Conservation (phyloP, 2,113 vertebrate species). For the Oxyruncus cristatus region DNA sequence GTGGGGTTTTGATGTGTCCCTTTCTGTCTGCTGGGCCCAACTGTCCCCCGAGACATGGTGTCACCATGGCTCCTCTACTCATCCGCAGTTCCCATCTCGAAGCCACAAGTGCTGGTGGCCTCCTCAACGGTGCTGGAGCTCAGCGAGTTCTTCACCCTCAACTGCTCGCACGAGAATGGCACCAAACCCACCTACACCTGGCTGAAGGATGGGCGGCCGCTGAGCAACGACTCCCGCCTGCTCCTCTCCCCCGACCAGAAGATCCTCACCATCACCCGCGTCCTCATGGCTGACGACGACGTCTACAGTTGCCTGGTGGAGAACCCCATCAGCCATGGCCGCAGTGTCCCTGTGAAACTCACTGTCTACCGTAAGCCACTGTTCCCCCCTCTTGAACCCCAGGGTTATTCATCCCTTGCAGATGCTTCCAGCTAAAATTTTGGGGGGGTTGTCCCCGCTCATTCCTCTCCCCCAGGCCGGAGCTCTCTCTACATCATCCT, state of each 20-base stretch:
- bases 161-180: conserved; percentile 90
- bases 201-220: conserved; percentile 87
- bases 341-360: conserved; percentile 85
- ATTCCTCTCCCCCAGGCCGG: conserved; percentile 75
- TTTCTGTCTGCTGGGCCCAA: background rate
- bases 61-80: background rate
- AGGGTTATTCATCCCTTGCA: background rate
- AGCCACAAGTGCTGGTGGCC: conserved; percentile 82
- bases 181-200: conserved; percentile 91
- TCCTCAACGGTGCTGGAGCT: conserved; percentile 89
- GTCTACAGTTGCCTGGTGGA: conserved; percentile 89
- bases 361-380: conserved; percentile 89
- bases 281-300: conserved; percentile 88
- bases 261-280: conserved; percentile 87
- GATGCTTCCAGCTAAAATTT: background rate
- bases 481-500: conserved; percentile 98
- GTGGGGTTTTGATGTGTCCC: background rate
- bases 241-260: conserved; percentile 87
- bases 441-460: background rate
- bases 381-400: background rate
- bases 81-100: conserved; percentile 84
- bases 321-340: conserved; percentile 87
- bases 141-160: conserved; percentile 86
- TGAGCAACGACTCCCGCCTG: conserved; percentile 86
- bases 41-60: fast-evolving